Evolutionary conservation across 2,888 invertebrate species (phyloP).

Genomic region (Agriopis marginaria): DNA sequence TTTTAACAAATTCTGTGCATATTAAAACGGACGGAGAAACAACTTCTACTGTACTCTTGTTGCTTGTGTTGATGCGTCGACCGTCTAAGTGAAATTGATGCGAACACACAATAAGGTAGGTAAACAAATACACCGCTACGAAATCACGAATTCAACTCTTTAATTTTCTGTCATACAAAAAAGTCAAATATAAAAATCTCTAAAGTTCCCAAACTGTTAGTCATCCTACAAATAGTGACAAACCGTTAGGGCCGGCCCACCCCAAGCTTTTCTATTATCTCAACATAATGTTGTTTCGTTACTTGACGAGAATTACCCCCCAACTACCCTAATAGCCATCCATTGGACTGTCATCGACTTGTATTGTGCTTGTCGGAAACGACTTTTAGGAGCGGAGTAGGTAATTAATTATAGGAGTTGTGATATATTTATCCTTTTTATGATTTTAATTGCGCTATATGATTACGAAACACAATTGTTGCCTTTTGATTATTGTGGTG

Average conservation of each 20-base stretch:
- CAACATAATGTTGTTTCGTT: conserved; percentile 69
- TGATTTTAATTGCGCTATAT: too few relatives aligned
- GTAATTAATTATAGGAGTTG: conserved; percentile 24
- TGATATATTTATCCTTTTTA: conserved; percentile 14
- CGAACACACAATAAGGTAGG: too few relatives aligned
- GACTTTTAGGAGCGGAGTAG: conserved; percentile 10
- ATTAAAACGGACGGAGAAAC: too few relatives aligned
- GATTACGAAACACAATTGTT: too few relatives aligned
- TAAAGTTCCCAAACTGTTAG: conserved; percentile 41
- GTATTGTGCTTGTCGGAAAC: conserved; percentile 34
- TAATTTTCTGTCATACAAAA: not conserved
- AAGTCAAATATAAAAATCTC: not conserved
- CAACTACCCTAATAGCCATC: conserved; percentile 52
- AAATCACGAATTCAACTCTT: not conserved
- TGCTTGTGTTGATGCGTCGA: too few relatives aligned
- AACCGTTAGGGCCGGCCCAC: conserved; percentile 60
- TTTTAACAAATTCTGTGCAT: too few relatives aligned
- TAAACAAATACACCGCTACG: not conserved
- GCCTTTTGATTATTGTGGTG: too few relatives aligned
- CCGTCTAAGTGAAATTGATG: too few relatives aligned
- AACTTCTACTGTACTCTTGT: too few relatives aligned
- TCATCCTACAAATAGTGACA: conserved; percentile 69
- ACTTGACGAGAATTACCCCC: conserved; percentile 65
- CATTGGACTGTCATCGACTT: conserved; percentile 30
- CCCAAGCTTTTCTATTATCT: conserved; percentile 72